Percentiles rank a stretch among this genome's conserved stretches.
phyloP scores from a whole-genome alignment of 2,888 invertebrate species.

The Lasioglossum lativentre region DNA sequence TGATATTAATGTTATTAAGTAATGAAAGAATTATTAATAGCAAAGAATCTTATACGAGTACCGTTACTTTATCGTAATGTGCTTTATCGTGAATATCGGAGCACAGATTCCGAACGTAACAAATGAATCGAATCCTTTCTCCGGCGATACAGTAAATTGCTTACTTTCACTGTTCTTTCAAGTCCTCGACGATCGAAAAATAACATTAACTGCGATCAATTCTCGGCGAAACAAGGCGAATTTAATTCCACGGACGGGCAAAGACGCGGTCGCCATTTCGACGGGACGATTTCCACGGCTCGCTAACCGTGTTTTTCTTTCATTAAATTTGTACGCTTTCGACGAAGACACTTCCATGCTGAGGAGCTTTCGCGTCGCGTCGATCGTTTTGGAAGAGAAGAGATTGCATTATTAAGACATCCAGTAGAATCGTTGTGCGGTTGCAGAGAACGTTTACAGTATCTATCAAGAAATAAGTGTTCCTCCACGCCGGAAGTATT shows the following conservation, averaged over 20 bases:
- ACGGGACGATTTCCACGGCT: slow-evolving; percentile 11
- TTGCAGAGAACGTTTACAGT: slow-evolving; percentile 11
- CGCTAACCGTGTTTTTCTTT: slow-evolving; percentile 12
- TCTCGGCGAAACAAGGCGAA: neutral
- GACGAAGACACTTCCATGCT: slow-evolving; percentile 26
- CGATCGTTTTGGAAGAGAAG: neutral
- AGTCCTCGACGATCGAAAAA: neutral
- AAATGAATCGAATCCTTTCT: neutral
- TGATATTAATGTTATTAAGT: no score
- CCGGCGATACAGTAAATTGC: neutral
- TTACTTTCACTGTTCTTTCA: neutral
- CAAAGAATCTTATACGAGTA: no score
- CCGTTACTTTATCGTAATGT: no score
- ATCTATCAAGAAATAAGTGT: neutral
- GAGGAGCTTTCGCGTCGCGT: neutral
- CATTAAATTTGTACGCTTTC: slow-evolving; percentile 29
- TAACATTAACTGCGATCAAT: neutral
- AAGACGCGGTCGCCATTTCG: neutral
- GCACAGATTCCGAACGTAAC: neutral
- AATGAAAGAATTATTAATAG: no score
- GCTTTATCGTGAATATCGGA: neutral
- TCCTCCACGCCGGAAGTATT: neutral
- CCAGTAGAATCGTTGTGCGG: slow-evolving; percentile 23
- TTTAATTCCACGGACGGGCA: neutral
- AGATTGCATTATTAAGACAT: slow-evolving; percentile 50